These are phyloP conservation scores for Trachymyrmex septentrionalis DNA, from an alignment of 1,140 invertebrate species.

Conservation along the genomic window DNA sequence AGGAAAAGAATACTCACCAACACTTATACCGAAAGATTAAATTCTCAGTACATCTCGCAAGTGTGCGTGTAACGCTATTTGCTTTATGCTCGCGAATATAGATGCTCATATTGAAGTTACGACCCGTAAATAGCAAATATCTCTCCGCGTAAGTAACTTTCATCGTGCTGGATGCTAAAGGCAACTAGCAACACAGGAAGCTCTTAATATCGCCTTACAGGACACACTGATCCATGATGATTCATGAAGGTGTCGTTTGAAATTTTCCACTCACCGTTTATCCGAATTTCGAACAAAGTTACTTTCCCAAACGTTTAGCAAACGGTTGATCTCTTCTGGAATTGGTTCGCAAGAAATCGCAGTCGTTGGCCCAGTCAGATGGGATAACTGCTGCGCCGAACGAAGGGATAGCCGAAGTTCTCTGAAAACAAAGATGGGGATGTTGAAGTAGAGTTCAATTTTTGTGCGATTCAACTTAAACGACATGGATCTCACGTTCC, in stretches of 20 bases:
- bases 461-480: slow-evolving; percentile 54
- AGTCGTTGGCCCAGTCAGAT: slow-evolving; percentile 25
- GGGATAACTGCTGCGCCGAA: slow-evolving; percentile 28
- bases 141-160: slow-evolving; percentile 41
- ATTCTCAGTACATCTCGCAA: not conserved
- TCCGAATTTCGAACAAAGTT: slow-evolving; percentile 46
- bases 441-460: slow-evolving; percentile 43
- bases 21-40: slow-evolving; percentile 34
- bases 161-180: slow-evolving; percentile 19
- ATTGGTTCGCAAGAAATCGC: slow-evolving; percentile 51
- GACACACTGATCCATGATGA: slow-evolving; percentile 19
- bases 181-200: slow-evolving; percentile 26
- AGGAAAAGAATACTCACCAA: slow-evolving; percentile 15
- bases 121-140: slow-evolving; percentile 51
- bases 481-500: slow-evolving; percentile 39
- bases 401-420: slow-evolving; percentile 37
- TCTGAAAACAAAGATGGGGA: slow-evolving; percentile 43
- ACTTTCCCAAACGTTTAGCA: slow-evolving; percentile 24
- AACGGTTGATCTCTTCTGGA: slow-evolving; percentile 41
- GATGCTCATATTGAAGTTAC: slow-evolving; percentile 57
- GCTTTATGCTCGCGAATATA: slow-evolving; percentile 26
- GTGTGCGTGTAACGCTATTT: slow-evolving; percentile 40
- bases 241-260: slow-evolving; percentile 14
- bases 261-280: slow-evolving; percentile 17
- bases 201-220: slow-evolving; percentile 26